A percentile compares a stretch with the other conserved stretches of the same genome.
Evolutionary conservation across 2,797 vertebrate genomes (phyloP).

Genomic region (Threskiornis aethiopicus): DNA sequence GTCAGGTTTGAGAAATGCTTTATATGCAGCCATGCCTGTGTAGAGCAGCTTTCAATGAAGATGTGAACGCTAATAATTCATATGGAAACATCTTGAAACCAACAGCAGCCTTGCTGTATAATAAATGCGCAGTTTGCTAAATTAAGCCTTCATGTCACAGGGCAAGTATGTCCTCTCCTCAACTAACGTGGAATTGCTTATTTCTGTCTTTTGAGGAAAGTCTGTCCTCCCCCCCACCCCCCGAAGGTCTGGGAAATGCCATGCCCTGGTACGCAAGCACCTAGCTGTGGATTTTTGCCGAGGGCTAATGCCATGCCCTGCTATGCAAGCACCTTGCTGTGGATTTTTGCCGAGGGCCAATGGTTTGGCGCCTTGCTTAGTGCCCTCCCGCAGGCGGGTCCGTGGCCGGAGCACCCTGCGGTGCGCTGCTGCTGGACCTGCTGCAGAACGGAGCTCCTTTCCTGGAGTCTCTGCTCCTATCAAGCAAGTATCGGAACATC

Average conservation of each 20-base stretch:
- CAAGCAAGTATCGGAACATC: neutral
- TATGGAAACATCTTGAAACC: neutral
- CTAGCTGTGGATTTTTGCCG: neutral
- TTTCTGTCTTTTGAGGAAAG: neutral
- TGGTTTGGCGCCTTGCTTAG: neutral
- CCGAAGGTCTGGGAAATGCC: neutral
- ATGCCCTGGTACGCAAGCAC: no score
- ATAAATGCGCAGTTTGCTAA: neutral
- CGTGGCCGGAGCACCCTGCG: fast-evolving
- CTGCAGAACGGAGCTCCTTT: neutral
- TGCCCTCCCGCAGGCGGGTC: neutral
- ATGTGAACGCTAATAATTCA: neutral
- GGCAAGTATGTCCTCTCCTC: neutral
- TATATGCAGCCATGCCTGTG: neutral
- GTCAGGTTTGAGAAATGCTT: neutral
- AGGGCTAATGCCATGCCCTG: neutral
- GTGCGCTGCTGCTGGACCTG: neutral
- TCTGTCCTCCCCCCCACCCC: no score
- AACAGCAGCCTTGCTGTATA: neutral
- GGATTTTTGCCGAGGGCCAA: neutral
- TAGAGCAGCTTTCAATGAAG: neutral
- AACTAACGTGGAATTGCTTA: neutral
- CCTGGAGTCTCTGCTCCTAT: neutral
- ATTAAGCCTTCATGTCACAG: neutral
- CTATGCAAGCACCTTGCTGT: neutral